These are phyloP conservation scores for Pristionchus japonicus DNA, from an alignment of 2,888 invertebrate genomes.

Conservation along the genomic window DNA sequence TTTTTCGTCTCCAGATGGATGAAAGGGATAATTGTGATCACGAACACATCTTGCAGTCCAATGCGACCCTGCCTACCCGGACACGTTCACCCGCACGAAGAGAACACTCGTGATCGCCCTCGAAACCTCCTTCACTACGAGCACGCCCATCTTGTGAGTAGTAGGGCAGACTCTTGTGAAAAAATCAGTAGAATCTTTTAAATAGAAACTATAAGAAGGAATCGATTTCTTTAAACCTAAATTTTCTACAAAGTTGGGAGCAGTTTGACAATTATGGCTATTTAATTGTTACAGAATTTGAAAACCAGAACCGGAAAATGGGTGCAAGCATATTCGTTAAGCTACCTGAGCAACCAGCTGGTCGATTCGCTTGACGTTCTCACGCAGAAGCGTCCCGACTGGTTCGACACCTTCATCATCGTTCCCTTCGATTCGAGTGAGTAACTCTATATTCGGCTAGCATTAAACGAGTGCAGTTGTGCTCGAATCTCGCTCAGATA, in stretches of 20 bases:
- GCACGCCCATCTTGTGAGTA: constrained; percentile 58
- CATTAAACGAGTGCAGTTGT: too few relatives aligned
- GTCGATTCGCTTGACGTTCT: constrained; percentile 55
- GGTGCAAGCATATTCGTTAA: neutral
- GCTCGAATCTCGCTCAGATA: too few relatives aligned
- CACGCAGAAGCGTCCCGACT: constrained; percentile 57
- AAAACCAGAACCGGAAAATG: too few relatives aligned
- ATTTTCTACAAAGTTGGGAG: too few relatives aligned
- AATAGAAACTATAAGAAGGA: too few relatives aligned
- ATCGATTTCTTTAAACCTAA: too few relatives aligned
- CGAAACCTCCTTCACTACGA: constrained; percentile 65
- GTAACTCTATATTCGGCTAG: neutral
- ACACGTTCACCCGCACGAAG: constrained; percentile 58
- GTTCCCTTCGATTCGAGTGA: constrained; percentile 68
- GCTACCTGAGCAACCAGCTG: constrained; percentile 50
- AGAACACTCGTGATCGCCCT: constrained; percentile 63
- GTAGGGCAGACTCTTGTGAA: too few relatives aligned
- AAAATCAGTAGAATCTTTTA: too few relatives aligned
- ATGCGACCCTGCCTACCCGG: constrained; percentile 65
- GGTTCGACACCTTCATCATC: constrained; percentile 66
- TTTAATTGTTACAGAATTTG: too few relatives aligned
- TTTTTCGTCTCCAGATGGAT: too few relatives aligned
- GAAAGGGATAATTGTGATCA: too few relatives aligned
- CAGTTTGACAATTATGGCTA: too few relatives aligned
- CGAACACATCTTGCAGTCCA: constrained; percentile 50